Evolutionary conservation across 2,113 vertebrate species (phyloP).

Genomic region (Myiopsitta monachus): DNA sequence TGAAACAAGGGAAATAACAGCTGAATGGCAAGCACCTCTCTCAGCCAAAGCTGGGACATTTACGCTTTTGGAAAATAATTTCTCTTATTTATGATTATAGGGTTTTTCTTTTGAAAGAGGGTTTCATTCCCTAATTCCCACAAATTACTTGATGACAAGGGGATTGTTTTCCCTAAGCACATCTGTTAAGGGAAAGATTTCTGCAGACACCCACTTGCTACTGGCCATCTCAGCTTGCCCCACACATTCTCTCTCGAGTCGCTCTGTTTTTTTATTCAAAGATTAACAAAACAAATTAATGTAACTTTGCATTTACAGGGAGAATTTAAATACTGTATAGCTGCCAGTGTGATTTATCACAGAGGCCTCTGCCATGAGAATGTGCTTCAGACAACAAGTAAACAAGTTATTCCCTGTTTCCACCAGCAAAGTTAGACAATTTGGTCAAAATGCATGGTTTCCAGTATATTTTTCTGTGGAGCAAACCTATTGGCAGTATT

Average conservation of each 20-base stretch:
- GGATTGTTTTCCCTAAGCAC: not conserved
- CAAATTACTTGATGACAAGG: not conserved
- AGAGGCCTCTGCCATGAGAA: not conserved
- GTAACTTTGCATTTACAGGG: not conserved
- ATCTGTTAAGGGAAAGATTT: not conserved
- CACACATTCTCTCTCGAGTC: fast-evolving
- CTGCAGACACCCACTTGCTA: not conserved
- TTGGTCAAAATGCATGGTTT: not conserved
- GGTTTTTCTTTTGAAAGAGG: not conserved
- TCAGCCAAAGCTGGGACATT: not conserved
- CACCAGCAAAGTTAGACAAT: not conserved
- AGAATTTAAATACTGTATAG: fast-evolving
- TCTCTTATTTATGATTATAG: not conserved
- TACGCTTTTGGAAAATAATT: not conserved
- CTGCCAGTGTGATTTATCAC: not conserved
- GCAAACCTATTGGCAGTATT: not conserved
- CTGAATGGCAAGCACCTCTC: not conserved
- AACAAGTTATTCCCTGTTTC: not conserved
- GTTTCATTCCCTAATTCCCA: not conserved
- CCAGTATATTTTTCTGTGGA: not conserved
- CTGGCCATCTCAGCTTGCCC: not conserved
- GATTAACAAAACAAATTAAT: fast-evolving
- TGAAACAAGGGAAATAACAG: not conserved
- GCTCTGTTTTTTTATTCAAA: not conserved
- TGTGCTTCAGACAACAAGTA: not conserved